phyloP scores from a whole-genome alignment of 2,113 vertebrate species.

The Petrocephalus zakoni region DNA sequence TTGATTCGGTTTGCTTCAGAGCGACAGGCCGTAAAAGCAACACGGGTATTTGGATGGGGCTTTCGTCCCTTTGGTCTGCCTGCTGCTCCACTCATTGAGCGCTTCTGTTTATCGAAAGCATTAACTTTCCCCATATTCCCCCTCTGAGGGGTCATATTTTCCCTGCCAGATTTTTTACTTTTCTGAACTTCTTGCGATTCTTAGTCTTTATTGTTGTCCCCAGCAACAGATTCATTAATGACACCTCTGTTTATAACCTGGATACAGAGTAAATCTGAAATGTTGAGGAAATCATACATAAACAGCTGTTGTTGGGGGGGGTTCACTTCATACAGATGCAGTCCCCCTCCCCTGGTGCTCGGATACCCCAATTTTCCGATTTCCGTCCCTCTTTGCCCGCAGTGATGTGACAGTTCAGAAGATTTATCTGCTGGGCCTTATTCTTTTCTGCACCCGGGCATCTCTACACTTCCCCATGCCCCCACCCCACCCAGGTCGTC shows the following conservation, averaged over 20 bases:
- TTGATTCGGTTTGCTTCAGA: not conserved
- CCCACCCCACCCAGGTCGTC: slow-evolving; percentile 48
- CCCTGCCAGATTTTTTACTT: not conserved
- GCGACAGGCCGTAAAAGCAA: not conserved
- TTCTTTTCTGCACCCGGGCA: not conserved
- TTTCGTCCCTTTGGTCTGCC: not conserved
- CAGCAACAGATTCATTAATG: not conserved
- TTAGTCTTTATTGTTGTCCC: not conserved
- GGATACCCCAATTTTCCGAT: not conserved
- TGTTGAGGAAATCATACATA: not conserved
- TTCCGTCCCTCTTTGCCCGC: not conserved
- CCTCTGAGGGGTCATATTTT: not conserved
- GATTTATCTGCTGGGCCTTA: not conserved
- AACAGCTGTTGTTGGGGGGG: not conserved
- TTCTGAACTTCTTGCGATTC: not conserved
- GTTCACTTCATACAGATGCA: not conserved
- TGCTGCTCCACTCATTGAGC: not conserved
- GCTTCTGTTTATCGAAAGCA: not conserved
- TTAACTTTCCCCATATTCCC: not conserved
- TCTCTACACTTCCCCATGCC: not conserved
- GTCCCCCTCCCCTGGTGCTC: not conserved
- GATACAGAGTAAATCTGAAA: not conserved
- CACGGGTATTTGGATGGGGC: not conserved
- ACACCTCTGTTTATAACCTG: not conserved
- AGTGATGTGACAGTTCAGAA: not conserved